phyloP scores from a whole-genome alignment of 2,888 invertebrate species.

The Megalurothrips usitatus region DNA sequence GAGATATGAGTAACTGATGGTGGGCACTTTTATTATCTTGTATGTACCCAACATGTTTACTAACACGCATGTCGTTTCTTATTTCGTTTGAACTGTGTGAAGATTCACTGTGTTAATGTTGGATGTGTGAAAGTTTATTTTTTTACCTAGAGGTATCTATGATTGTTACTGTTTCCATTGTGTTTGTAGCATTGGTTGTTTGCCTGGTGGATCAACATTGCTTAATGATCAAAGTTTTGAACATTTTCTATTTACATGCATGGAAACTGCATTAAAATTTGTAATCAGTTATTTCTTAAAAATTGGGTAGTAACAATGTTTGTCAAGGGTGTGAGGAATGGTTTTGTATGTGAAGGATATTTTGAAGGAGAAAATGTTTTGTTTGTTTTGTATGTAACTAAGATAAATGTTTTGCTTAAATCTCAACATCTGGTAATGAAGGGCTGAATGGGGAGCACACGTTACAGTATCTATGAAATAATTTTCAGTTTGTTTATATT shows the following conservation, averaged over 20 bases:
- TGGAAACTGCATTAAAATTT: not conserved
- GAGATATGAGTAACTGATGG: too few relatives aligned
- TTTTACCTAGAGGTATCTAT: not conserved
- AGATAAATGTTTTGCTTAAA: not conserved
- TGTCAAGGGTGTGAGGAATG: too few relatives aligned
- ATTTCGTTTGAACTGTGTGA: not conserved
- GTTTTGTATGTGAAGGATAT: not conserved
- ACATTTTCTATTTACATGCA: not conserved
- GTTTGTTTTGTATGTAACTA: not conserved
- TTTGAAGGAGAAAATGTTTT: not conserved
- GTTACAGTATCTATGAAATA: not conserved
- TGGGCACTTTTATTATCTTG: too few relatives aligned
- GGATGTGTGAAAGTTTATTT: constrained; percentile 19
- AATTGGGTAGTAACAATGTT: too few relatives aligned
- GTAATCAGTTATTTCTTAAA: not conserved
- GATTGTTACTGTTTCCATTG: not conserved
- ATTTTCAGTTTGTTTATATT: not conserved
- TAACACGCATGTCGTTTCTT: too few relatives aligned
- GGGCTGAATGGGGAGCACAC: not conserved
- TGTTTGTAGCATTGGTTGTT: not conserved
- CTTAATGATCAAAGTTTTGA: not conserved
- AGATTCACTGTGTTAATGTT: not conserved
- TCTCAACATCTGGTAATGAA: not conserved
- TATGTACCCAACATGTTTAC: too few relatives aligned
- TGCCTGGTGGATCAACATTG: not conserved